Conservation (phyloP, 2,797 vertebrate species). For the Aeoliscus strigatus region DNA sequence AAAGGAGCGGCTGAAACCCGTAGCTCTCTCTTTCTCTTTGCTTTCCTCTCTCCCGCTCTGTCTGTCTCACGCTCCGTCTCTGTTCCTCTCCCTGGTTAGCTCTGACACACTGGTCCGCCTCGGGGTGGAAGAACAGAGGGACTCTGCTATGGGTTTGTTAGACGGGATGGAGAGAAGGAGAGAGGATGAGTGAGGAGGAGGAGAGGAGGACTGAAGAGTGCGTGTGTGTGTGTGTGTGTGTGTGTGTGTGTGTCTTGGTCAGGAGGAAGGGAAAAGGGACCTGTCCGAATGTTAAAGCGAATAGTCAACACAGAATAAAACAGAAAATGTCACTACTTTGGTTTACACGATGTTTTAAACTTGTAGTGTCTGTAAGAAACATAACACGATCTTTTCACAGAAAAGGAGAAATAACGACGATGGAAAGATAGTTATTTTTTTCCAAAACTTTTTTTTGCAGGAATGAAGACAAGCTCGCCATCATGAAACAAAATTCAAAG, state of each 20-base stretch:
- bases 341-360: conserved; percentile 3
- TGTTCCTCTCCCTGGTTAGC: conserved; percentile 78
- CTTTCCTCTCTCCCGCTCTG: conserved; percentile 57
- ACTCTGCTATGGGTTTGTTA: conserved; percentile 79
- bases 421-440: too few species aligned
- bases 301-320: conserved; percentile 35
- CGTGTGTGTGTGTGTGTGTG: too few species aligned
- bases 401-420: too few species aligned
- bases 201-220: conserved; percentile 24
- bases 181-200: conserved; percentile 52
- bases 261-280: conserved; percentile 46
- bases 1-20: conserved; percentile 66
- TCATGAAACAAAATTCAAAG: too few species aligned
- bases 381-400: too few species aligned
- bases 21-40: conserved; percentile 50
- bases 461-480: too few species aligned
- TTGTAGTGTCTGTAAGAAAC: background rate
- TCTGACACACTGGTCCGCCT: conserved; percentile 83
- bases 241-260: too few species aligned
- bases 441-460: too few species aligned
- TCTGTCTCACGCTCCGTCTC: conserved; percentile 65
- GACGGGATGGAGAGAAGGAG: conserved; percentile 62
- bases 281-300: conserved; percentile 51
- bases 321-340: conserved; percentile 1
- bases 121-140: conserved; percentile 81